phyloP scores from a whole-genome alignment of 2,888 invertebrate genomes.

The Matsumyia berberina region DNA sequence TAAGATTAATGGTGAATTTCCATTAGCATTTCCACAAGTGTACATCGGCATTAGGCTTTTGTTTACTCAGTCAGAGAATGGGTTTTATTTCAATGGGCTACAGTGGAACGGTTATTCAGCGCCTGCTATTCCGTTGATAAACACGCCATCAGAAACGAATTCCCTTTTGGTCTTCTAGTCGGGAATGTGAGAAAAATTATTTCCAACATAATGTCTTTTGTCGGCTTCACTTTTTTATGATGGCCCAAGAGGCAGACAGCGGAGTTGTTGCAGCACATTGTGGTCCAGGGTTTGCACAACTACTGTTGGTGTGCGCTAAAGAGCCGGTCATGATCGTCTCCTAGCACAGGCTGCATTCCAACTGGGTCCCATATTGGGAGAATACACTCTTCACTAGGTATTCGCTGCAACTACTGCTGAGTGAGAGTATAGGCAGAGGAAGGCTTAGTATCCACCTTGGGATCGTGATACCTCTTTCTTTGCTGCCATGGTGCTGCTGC shows the following conservation, averaged over 20 bases:
- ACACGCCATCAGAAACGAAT: conserved; percentile 64
- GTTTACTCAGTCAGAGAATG: conserved; percentile 57
- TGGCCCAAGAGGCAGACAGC: conserved; percentile 48
- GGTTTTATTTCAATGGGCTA: conserved; percentile 36
- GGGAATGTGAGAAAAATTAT: conserved; percentile 76
- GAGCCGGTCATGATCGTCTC: conserved; percentile 68
- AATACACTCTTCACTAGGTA: conserved; percentile 54
- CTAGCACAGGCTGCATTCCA: conserved; percentile 70
- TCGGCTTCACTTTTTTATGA: conserved; percentile 72
- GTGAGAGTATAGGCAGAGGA: conserved; percentile 71
- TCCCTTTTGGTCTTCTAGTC: conserved; percentile 71
- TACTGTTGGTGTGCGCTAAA: conserved; percentile 52
- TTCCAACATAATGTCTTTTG: conserved; percentile 76
- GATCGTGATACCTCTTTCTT: conserved; percentile 69
- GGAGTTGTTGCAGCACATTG: conserved; percentile 50
- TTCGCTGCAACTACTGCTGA: conserved; percentile 33
- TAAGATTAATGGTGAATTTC: conserved; percentile 72
- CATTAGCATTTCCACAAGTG: conserved; percentile 72
- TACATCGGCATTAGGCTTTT: conserved; percentile 61
- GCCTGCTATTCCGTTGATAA: conserved; percentile 63
- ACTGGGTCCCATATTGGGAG: conserved; percentile 73
- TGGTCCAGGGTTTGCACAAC: conserved; percentile 68
- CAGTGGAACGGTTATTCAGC: conserved; percentile 46
- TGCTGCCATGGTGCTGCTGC: conserved; percentile 37
- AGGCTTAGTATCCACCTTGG: conserved; percentile 65